Conservation (phyloP, 2,797 vertebrate genomes). For the Pagetopsis macropterus region DNA sequence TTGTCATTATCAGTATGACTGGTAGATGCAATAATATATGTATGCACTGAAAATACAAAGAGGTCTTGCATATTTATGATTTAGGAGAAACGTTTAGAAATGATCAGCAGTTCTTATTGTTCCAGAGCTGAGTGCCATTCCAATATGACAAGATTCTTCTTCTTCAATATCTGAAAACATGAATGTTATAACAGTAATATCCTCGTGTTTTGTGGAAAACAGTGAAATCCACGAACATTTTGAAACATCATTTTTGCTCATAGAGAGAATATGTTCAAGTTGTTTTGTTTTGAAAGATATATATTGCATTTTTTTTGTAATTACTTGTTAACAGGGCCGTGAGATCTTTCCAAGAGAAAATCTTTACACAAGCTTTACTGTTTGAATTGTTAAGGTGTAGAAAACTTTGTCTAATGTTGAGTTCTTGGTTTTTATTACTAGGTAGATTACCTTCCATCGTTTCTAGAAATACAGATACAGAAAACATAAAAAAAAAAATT, state of each 20-base stretch:
- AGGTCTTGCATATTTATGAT: conserved; percentile 77
- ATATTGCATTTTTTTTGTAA: conserved; percentile 78
- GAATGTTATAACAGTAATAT: conserved; percentile 80
- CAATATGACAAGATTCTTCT: conserved; percentile 72
- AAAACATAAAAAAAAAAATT: conserved; percentile 78
- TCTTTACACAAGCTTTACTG: conserved; percentile 91
- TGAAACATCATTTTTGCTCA: conserved; percentile 70
- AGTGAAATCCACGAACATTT: conserved; percentile 65
- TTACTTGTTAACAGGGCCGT: conserved; percentile 85
- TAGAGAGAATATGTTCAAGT: conserved; percentile 65
- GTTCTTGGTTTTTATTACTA: conserved; percentile 92
- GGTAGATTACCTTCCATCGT: conserved; percentile 92
- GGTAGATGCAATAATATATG: conserved; percentile 87
- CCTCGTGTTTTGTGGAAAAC: conserved; percentile 70
- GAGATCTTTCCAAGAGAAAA: conserved; percentile 84
- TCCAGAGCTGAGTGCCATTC: conserved; percentile 76
- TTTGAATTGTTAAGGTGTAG: conserved; percentile 89
- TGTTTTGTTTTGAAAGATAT: conserved; percentile 68
- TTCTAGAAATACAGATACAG: conserved; percentile 90
- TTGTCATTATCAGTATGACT: conserved; percentile 78
- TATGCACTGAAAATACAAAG: conserved; percentile 84
- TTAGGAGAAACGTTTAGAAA: conserved; percentile 59
- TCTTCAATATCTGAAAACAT: conserved; percentile 76
- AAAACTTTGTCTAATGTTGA: conserved; percentile 89
- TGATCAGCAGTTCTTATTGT: conserved; percentile 68